phyloP scores from a whole-genome alignment of 2,113 vertebrate genomes.

The Etia nguti region DNA sequence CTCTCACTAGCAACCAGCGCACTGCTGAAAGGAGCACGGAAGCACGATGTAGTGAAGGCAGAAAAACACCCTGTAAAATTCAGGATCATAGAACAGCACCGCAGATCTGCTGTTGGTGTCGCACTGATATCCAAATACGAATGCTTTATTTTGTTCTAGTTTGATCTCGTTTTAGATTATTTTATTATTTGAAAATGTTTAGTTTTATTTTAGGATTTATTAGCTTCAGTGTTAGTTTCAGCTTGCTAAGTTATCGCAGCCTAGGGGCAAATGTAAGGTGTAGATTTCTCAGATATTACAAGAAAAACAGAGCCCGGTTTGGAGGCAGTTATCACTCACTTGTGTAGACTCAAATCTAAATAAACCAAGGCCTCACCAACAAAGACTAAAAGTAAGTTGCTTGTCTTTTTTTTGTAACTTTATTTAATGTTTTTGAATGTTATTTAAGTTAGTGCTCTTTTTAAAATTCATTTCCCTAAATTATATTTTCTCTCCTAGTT shows the following conservation, averaged over 20 bases:
- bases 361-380: background rate
- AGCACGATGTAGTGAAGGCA: background rate
- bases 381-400: background rate
- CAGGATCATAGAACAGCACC: background rate
- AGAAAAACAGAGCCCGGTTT: background rate
- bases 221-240: background rate
- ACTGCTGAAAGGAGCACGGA: background rate
- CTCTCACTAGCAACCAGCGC: background rate
- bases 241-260: background rate
- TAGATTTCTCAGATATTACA: background rate
- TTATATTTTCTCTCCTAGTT: background rate
- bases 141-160: background rate
- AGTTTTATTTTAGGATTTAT: background rate
- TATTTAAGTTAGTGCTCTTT: background rate
- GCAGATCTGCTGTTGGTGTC: accelerated
- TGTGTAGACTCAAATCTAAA: background rate
- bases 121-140: background rate
- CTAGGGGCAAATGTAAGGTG: accelerated
- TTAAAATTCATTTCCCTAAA: accelerated
- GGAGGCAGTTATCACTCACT: background rate
- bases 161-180: background rate
- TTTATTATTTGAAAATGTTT: background rate
- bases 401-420: background rate
- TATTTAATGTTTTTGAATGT: background rate
- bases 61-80: background rate